Base-by-base conservation (phyloP, 2,888 invertebrate genomes). In the Trilocha varians region DNA sequence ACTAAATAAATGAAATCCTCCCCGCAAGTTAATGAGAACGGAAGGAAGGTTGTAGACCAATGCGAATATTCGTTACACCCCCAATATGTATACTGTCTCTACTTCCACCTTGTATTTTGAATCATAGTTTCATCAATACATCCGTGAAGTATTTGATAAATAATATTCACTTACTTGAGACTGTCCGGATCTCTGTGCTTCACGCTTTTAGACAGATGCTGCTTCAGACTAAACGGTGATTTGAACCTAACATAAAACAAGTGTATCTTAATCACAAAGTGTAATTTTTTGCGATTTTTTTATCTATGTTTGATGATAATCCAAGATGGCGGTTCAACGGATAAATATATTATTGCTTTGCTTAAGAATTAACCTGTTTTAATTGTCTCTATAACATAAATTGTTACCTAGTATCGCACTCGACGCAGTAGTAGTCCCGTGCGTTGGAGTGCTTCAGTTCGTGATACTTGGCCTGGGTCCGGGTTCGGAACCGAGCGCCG, bases 341-440 rank as follows among this genome's bases (percentile, higher is more conserved):
- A 11, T 13, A 14, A 18, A 5, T 16, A 37, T 5, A n/a, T 17
- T 14, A 13, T 6, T 36, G 25, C 8, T n/a, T n/a, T 11, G 13
- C 3, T 4, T 11, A 15, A 33, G 15, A 36, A 13, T 4, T 13
- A n/a, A 8, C 16, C 8, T 16, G n/a, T n/a, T n/a, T n/a, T n/a
- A n/a, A n/a, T n/a, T n/a, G n/a, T n/a, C n/a, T n/a, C n/a, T n/a
- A n/a, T n/a, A n/a, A n/a, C n/a, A n/a, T n/a, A 16, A 3, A 35
- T 59, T 42, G n/a, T n/a, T n/a, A 70, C 69, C 72, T 59, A 11
- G 62, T 60, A 34, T 75, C 75, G 16, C 76, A 77, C 50, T 77
- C 76, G 1, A 79, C 80, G 45, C 82, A 85, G 54, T 84, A 85
- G 52, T 59, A 80, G 3, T 80, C 72, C 43, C 68, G 72, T 0